Percentiles rank a stretch among this genome's conserved stretches.
Evolutionary conservation across 2,797 vertebrate species (phyloP).

Genomic region (Diplodus sargus): DNA sequence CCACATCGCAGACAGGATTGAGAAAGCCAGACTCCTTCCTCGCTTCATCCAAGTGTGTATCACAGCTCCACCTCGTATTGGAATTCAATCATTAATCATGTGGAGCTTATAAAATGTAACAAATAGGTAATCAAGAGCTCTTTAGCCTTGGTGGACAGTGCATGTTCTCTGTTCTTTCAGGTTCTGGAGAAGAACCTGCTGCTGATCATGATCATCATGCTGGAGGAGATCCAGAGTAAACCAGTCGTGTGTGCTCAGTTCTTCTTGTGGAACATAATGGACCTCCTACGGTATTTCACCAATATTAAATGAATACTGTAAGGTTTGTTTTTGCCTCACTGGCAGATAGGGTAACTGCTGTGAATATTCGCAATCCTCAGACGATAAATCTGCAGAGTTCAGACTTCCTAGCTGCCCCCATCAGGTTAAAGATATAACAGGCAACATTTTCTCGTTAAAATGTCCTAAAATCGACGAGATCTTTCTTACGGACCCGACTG

Average conservation of each 20-base stretch:
- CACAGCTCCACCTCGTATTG: neutral
- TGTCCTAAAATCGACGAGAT: too few relatives aligned
- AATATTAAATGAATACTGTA: too few relatives aligned
- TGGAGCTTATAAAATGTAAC: too few relatives aligned
- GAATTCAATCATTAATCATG: neutral
- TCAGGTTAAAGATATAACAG: too few relatives aligned
- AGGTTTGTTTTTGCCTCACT: too few relatives aligned
- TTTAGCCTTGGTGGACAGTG: neutral
- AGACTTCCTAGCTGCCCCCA: too few relatives aligned
- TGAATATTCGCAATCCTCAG: too few relatives aligned
- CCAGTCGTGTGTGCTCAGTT: constrained; percentile 90
- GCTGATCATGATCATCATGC: constrained; percentile 89
- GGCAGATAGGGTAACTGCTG: too few relatives aligned
- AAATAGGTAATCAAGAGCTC: neutral
- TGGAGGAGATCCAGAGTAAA: constrained; percentile 94
- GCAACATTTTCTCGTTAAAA: too few relatives aligned
- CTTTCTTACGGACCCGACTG: too few relatives aligned
- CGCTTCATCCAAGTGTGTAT: constrained; percentile 89
- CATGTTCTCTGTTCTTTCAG: constrained; percentile 68
- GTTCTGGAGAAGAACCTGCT: constrained; percentile 91
- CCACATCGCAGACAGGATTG: constrained; percentile 90
- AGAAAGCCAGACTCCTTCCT: constrained; percentile 87
- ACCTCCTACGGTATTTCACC: constrained; percentile 86
- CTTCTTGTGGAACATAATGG: constrained; percentile 92
- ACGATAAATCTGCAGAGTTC: too few relatives aligned